phyloP scores from a whole-genome alignment of 2,113 vertebrate species.

The Lophius piscatorius region DNA sequence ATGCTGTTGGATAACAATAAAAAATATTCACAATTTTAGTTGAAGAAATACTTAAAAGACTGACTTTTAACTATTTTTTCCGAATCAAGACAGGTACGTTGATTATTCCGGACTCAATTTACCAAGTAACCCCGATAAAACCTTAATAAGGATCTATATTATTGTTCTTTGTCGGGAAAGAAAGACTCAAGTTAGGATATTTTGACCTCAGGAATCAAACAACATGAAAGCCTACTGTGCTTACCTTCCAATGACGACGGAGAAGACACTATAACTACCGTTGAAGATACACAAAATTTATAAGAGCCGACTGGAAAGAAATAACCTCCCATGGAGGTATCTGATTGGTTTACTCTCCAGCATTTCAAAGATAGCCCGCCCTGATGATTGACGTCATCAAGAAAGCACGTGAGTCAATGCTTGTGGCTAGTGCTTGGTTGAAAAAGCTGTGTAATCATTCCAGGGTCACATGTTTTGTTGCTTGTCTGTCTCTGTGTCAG shows the following conservation, averaged over 20 bases:
- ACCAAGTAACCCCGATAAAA: neutral
- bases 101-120: too few species aligned
- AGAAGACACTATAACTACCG: neutral
- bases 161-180: too few species aligned
- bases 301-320: conserved; percentile 44
- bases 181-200: too few species aligned
- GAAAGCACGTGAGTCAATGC: conserved; percentile 67
- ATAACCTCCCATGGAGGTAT: neutral
- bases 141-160: too few species aligned
- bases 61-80: rapidly evolving
- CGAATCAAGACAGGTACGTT: rapidly evolving
- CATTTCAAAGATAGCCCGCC: conserved; percentile 15
- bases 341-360: conserved; percentile 64
- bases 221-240: conserved; percentile 33
- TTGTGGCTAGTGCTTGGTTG: too few species aligned
- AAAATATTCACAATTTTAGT: rapidly evolving
- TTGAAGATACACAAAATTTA: conserved; percentile 54
- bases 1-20: rapidly evolving
- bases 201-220: too few species aligned
- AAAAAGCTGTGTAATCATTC: neutral
- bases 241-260: rapidly evolving
- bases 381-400: neutral
- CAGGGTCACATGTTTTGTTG: neutral
- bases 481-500: neutral
- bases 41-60: rapidly evolving